These are phyloP conservation scores for Spicauda simplicius DNA, from an alignment of 2,888 invertebrate genomes.

Conservation along the genomic window DNA sequence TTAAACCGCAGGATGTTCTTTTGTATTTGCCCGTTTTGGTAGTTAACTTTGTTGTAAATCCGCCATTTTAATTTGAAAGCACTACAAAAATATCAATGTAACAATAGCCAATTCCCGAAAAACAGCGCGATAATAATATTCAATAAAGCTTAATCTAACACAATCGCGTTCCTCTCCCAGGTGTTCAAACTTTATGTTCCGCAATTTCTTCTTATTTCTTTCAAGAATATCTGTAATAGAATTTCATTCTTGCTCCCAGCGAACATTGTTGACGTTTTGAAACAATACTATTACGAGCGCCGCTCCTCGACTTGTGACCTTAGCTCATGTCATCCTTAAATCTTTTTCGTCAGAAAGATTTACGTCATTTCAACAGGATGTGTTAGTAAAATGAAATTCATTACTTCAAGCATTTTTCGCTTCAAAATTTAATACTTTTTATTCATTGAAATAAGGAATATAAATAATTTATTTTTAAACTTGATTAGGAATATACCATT, in stretches of 20 bases:
- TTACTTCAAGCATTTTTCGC: neutral
- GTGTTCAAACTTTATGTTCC: constrained; percentile 42
- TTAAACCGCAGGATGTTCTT: too few relatives aligned
- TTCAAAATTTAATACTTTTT: neutral
- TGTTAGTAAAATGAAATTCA: neutral
- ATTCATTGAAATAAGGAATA: too few relatives aligned
- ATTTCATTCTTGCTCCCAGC: constrained; percentile 39
- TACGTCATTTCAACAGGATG: constrained; percentile 11
- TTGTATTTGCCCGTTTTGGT: too few relatives aligned
- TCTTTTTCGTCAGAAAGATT: constrained; percentile 16
- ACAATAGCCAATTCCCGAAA: constrained; percentile 17
- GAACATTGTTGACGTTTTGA: constrained; percentile 35
- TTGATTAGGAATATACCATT: too few relatives aligned
- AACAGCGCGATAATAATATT: constrained; percentile 54
- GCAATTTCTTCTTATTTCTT: constrained; percentile 42
- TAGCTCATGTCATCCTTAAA: constrained; percentile 21
- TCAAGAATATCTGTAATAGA: constrained; percentile 40
- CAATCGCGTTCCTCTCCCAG: constrained; percentile 41
- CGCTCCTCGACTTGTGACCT: constrained; percentile 27
- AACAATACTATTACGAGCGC: constrained; percentile 32
- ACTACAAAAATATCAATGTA: neutral
- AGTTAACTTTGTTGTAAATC: too few relatives aligned
- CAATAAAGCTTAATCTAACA: constrained; percentile 49
- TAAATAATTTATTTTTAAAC: too few relatives aligned
- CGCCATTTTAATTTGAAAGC: neutral